A percentile compares a stretch with the other conserved stretches of the same genome.
Conservation (phyloP, 2,888 invertebrate genomes). For the Cryptus armator region DNA sequence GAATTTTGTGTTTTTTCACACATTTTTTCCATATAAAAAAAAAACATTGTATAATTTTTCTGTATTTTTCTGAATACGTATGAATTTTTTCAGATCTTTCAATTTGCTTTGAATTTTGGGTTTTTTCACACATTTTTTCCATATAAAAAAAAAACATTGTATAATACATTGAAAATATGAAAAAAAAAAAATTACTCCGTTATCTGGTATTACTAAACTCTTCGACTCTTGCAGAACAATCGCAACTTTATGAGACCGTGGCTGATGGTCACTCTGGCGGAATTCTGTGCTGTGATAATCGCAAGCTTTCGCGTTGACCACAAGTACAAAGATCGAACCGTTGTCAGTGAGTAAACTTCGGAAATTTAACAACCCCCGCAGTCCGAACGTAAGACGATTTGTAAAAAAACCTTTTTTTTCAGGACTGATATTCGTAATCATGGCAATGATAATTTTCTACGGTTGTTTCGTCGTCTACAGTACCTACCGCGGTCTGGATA, state of each 20-base stretch:
- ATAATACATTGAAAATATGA: no score
- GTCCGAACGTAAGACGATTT: not conserved
- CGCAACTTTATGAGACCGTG: conserved; percentile 85
- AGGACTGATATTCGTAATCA: conserved; percentile 78
- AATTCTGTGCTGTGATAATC: conserved; percentile 81
- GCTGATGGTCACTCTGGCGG: conserved; percentile 84
- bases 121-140: no score
- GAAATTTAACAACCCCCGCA: no score
- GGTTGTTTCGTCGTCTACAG: conserved; percentile 85
- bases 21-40: no score
- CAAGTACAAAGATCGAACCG: conserved; percentile 74
- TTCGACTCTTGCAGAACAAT: conserved; percentile 79
- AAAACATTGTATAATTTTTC: no score
- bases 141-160: no score
- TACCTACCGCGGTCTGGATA: conserved; percentile 83
- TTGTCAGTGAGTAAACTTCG: conserved; percentile 76
- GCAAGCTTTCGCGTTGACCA: conserved; percentile 80
- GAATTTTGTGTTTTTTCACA: no score
- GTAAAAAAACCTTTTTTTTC: conserved; percentile 51
- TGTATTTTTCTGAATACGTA: no score
- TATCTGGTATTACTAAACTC: not conserved
- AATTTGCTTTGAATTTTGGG: no score
- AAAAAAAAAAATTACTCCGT: no score
- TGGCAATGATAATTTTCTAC: conserved; percentile 80
- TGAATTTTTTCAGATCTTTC: no score